Percentiles rank a stretch among this genome's conserved stretches.
phyloP scores from a whole-genome alignment of 2,797 vertebrate genomes.

The Pangasius krempfi region DNA sequence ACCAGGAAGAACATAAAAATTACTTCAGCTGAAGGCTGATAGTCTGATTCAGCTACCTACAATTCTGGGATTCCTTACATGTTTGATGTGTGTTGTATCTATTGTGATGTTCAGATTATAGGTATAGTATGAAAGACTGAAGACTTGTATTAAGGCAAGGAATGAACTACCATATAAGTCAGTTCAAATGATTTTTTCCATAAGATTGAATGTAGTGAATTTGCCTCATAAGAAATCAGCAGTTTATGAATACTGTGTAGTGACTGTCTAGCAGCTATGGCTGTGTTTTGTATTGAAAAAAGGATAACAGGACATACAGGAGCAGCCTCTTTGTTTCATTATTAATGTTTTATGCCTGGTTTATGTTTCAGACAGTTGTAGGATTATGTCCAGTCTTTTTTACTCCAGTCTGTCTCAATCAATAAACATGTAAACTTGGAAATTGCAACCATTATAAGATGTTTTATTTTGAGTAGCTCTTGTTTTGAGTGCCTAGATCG shows the following conservation, averaged over 20 bases:
- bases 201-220: background rate
- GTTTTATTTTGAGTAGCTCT: background rate
- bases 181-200: background rate
- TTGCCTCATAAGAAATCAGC: background rate
- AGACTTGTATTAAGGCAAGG: background rate
- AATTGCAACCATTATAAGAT: background rate
- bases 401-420: background rate
- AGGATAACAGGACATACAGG: too few relatives aligned
- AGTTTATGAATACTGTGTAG: background rate
- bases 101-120: background rate
- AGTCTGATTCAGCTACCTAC: background rate
- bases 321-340: background rate
- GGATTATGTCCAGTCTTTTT: background rate
- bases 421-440: slow-evolving; percentile 1
- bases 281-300: background rate
- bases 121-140: background rate
- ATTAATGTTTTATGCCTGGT: background rate
- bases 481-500: background rate
- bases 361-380: background rate
- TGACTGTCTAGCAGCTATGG: background rate
- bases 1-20: background rate
- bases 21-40: background rate
- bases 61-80: background rate
- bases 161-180: background rate
- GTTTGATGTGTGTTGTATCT: slow-evolving; percentile 1